phyloP scores from a whole-genome alignment of 2,113 vertebrate genomes.

The Phodopus roborovskii region DNA sequence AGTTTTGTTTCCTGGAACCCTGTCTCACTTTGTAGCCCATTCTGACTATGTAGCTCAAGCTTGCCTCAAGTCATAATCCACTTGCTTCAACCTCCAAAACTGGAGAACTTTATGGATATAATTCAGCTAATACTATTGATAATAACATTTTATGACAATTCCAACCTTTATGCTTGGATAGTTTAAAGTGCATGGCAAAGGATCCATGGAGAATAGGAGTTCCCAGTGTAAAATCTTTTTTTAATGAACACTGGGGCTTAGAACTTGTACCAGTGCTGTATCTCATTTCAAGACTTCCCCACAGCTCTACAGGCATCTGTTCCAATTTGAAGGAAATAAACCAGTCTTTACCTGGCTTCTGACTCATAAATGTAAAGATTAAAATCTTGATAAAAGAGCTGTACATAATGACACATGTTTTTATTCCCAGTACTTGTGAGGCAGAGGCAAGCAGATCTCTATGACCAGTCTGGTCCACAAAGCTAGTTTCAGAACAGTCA shows the following conservation, averaged over 20 bases:
- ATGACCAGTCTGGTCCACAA: neutral
- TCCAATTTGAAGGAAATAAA: conserved; percentile 5
- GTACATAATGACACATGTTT: neutral
- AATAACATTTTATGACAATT: conserved; percentile 35
- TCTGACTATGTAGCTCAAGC: neutral
- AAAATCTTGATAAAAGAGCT: conserved; percentile 7
- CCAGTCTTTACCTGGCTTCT: neutral
- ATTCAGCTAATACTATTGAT: conserved; percentile 46
- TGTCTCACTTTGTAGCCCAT: neutral
- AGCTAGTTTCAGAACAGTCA: neutral
- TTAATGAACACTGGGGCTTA: neutral
- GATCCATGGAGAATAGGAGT: neutral
- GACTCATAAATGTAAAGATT: conserved; percentile 18
- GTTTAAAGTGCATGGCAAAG: conserved; percentile 36
- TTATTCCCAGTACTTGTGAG: neutral
- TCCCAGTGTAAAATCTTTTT: neutral
- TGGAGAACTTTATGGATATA: neutral
- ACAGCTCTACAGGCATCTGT: neutral
- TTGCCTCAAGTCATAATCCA: neutral
- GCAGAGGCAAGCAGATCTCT: neutral
- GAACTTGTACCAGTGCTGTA: neutral
- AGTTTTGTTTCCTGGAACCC: neutral
- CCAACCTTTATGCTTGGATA: conserved; percentile 3
- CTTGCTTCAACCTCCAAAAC: neutral
- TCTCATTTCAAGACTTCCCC: neutral